Percentiles rank a stretch among this genome's conserved stretches.
Evolutionary conservation across 2,888 invertebrate genomes (phyloP).

Genomic region (Tachina grossa): DNA sequence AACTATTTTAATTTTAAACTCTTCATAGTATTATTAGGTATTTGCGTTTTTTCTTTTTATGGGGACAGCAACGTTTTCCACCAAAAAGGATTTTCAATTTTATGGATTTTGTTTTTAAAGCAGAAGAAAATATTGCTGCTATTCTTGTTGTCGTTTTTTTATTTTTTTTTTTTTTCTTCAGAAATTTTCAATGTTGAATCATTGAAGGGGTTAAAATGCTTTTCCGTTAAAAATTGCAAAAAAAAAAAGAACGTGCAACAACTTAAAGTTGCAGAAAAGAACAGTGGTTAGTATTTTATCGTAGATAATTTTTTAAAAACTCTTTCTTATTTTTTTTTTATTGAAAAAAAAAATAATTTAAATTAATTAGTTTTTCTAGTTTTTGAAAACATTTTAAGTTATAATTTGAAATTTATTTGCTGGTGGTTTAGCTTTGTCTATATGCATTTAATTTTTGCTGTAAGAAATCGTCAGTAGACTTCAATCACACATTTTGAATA

Average conservation of each 20-base stretch:
- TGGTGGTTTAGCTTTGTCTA: too few relatives aligned
- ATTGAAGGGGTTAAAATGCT: constrained; percentile 72
- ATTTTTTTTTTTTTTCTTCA: too few relatives aligned
- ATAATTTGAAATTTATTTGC: too few relatives aligned
- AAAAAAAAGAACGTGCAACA: constrained; percentile 17
- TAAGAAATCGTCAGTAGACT: too few relatives aligned
- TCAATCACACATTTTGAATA: too few relatives aligned
- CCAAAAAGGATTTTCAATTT: constrained; percentile 67
- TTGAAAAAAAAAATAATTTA: too few relatives aligned
- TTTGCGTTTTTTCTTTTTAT: constrained; percentile 23
- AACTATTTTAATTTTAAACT: constrained; percentile 71
- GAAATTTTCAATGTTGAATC: constrained; percentile 64
- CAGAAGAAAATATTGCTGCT: constrained; percentile 45
- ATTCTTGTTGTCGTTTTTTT: constrained; percentile 20
- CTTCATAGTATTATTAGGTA: constrained; percentile 36
- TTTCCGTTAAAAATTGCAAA: constrained; percentile 66
- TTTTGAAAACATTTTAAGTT: too few relatives aligned
- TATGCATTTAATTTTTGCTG: too few relatives aligned
- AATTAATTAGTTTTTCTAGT: too few relatives aligned
- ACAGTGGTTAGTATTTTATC: constrained; percentile 31
- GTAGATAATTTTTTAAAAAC: too few relatives aligned
- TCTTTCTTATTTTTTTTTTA: too few relatives aligned
- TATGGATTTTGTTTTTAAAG: constrained; percentile 43
- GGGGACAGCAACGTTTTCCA: constrained; percentile 46
- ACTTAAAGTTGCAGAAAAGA: neutral